Base-by-base conservation (phyloP, 1,140 invertebrate species). In the Camponotus vicinus region DNA sequence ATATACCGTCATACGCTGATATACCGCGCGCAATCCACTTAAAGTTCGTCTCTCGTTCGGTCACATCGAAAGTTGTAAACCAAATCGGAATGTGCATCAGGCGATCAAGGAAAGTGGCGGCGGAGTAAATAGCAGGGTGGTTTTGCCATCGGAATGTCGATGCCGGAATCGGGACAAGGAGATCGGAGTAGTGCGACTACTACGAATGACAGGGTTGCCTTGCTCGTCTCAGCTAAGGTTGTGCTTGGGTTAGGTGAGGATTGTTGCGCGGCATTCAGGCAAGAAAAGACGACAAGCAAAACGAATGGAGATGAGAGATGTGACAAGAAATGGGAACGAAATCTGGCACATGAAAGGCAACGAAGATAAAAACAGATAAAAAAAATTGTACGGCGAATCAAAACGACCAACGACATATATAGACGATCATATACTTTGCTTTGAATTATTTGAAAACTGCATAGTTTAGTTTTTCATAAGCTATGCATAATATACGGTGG, bases 291-390 rank as follows among this genome's bases (percentile, higher is more conserved):
- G 79, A 83, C 79, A 75, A 83, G 79, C 69, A 73, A 64, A 76
- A 86, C 9, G 61, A 66, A 27, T 61, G 59, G 61, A 75, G 86
- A 27, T 27, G 40, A 76, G 61, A 69, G 69, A 85, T 84, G 76
- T 77, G 85, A 89, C 80, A 77, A 86, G 45, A 45, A 67, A 71
- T 40, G 61, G 42, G 57, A 86, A 63, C 42, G 77, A 67, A 70
- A 88, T 88, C 79, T 86, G 87, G 79, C 88, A 87, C 79, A 89
- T 87, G 80, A 88, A 87, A 78, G 67, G 73, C 49, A 84, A 34
- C 45, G 15, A 70, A 61, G 73, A 73, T 1, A 27, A 75, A 67
- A 80, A 57, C 9, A 34, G 69, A 67, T 76, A 34, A 85, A 78
- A 83, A 90, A 80, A 77, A 75, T 75, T 59, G 7, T 75, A 83